Evolutionary conservation across 2,888 invertebrate species (phyloP).

Genomic region (Noctua janthina): DNA sequence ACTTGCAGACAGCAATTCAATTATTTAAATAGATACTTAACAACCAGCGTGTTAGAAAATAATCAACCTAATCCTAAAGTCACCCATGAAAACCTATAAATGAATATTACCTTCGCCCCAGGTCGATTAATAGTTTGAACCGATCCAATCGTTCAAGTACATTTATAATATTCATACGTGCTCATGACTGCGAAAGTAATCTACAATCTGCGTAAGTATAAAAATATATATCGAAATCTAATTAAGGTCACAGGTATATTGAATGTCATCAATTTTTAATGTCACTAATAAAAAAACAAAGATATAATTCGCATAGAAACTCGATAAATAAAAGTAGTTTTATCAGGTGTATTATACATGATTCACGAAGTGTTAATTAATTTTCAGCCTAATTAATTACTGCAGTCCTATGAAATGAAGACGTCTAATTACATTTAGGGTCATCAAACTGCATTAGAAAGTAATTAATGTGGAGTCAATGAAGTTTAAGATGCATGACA

Average conservation of each 20-base stretch:
- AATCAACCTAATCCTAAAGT: constrained; percentile 11
- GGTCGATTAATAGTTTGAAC: constrained; percentile 15
- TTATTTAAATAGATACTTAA: constrained; percentile 1
- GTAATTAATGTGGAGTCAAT: constrained; percentile 49
- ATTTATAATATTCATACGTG: constrained; percentile 46
- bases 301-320: constrained; percentile 4
- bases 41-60: neutral
- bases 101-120: constrained; percentile 10
- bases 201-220: constrained; percentile 30
- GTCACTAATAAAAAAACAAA: constrained; percentile 13
- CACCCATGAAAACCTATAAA: constrained; percentile 25
- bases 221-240: constrained; percentile 32
- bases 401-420: neutral
- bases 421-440: neutral
- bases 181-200: constrained; percentile 45
- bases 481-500: constrained; percentile 45
- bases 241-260: constrained; percentile 37
- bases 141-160: constrained; percentile 32
- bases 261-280: constrained; percentile 26
- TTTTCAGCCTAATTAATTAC: neutral
- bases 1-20: constrained; percentile 5
- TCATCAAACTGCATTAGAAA: constrained; percentile 28
- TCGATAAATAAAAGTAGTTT: constrained; percentile 7
- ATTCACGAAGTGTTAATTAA: neutral
- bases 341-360: neutral